phyloP scores from a whole-genome alignment of 2,888 invertebrate species.

The Electrophaes corylata region DNA sequence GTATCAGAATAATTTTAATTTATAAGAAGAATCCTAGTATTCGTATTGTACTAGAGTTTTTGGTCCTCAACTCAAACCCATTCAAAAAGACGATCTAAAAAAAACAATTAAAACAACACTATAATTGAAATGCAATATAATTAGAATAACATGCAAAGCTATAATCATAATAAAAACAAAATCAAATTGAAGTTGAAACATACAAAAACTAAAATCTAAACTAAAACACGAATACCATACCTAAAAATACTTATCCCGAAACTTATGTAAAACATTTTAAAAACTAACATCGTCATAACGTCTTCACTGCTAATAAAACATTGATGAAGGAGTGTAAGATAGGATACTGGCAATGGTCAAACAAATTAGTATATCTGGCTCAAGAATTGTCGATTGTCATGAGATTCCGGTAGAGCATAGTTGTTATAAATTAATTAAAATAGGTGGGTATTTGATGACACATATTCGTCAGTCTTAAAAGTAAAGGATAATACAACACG shows the following conservation, averaged over 20 bases:
- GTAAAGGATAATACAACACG: slow-evolving; percentile 6
- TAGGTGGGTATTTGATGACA: slow-evolving; percentile 19
- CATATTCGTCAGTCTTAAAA: neutral
- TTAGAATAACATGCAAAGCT: slow-evolving; percentile 28
- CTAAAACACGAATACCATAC: slow-evolving; percentile 38
- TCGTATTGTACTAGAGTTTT: no score
- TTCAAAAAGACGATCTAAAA: slow-evolving; percentile 5
- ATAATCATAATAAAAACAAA: slow-evolving; percentile 17
- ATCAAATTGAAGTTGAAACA: slow-evolving; percentile 28
- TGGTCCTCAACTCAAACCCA: slow-evolving; percentile 12
- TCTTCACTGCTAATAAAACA: neutral
- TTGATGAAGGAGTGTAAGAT: neutral
- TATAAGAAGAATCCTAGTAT: no score
- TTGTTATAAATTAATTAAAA: slow-evolving; percentile 25
- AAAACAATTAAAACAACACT: slow-evolving; percentile 18
- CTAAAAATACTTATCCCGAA: slow-evolving; percentile 64
- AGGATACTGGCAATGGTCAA: neutral
- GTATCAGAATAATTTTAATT: no score
- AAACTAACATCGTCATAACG: slow-evolving; percentile 34
- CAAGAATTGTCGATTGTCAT: neutral
- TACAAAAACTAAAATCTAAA: slow-evolving; percentile 29
- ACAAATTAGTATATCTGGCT: neutral
- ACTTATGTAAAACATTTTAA: slow-evolving; percentile 58
- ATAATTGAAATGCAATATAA: slow-evolving; percentile 31
- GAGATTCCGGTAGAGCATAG: neutral